Percentiles rank a stretch among this genome's conserved stretches.
phyloP scores from a whole-genome alignment of 2,113 vertebrate species.

The Scalopus aquaticus region DNA sequence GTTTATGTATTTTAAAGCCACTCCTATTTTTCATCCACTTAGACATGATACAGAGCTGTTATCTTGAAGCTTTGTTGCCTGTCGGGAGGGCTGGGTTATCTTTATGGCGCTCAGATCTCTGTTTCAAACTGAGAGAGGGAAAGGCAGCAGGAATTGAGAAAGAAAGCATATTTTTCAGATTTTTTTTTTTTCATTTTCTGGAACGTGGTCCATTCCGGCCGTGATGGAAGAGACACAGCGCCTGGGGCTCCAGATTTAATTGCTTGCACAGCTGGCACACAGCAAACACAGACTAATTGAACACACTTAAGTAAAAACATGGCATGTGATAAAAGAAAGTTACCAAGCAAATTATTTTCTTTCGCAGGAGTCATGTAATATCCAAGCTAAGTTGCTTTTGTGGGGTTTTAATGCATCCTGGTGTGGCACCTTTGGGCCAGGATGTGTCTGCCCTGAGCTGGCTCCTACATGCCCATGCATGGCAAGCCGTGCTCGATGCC shows the following conservation, averaged over 20 bases:
- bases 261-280: not conserved
- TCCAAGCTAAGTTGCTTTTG: slow-evolving; percentile 1
- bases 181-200: not conserved
- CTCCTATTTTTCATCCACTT: not conserved
- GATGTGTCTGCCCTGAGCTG: not conserved
- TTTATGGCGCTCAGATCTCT: not conserved
- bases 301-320: slow-evolving; percentile 49
- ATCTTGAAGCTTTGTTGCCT: not conserved
- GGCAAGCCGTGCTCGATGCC: not conserved
- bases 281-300: slow-evolving; percentile 7
- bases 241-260: not conserved
- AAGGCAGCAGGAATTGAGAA: not conserved
- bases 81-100: not conserved
- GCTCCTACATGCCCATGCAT: not conserved
- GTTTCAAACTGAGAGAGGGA: not conserved
- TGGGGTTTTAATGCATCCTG: not conserved
- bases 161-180: not conserved
- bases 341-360: slow-evolving; percentile 17
- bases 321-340: slow-evolving; percentile 55
- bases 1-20: not conserved
- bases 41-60: not conserved
- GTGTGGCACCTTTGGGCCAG: not conserved
- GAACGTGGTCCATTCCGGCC: not conserved
- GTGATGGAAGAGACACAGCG: not conserved
- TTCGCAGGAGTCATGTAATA: not conserved